These are phyloP conservation scores for Piliocolobus tephrosceles DNA, from an alignment of 2,113 vertebrate species.

Conservation along the genomic window DNA sequence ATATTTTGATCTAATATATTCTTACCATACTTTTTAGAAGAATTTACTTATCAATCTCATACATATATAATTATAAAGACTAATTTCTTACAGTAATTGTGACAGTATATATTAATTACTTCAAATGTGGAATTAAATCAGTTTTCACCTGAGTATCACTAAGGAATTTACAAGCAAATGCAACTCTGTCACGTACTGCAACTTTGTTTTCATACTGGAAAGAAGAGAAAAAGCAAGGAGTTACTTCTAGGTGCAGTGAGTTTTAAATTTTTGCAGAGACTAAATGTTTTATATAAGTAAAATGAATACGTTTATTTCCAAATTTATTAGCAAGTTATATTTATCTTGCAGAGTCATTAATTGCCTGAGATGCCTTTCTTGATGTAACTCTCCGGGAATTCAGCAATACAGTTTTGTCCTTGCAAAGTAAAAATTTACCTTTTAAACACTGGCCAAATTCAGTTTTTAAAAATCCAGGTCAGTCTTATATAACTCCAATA, in stretches of 20 bases:
- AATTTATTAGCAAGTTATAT: conserved; percentile 15
- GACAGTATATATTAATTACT: conserved; percentile 15
- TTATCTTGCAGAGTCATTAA: background rate
- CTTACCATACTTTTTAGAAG: background rate
- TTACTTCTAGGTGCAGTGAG: background rate
- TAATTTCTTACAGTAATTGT: background rate
- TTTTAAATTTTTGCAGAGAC: background rate
- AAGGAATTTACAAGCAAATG: conserved; percentile 98
- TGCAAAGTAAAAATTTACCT: background rate
- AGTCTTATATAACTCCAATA: background rate
- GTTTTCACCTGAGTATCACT: conserved; percentile 92
- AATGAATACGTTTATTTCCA: background rate
- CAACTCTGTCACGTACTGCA: conserved; percentile 96
- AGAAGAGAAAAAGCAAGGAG: conserved; percentile 41
- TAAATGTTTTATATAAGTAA: conserved; percentile 17
- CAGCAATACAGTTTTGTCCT: background rate
- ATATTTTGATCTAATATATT: background rate
- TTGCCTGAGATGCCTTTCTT: background rate
- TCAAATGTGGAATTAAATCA: conserved; percentile 22
- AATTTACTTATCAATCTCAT: background rate
- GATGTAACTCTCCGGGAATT: background rate
- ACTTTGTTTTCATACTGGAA: conserved; percentile 93
- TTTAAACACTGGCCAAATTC: conserved; percentile 9
- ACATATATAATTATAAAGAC: background rate
- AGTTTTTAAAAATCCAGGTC: background rate